Evolutionary conservation across 2,888 invertebrate species (phyloP), one percentile per base, ranked within the genome.

Genomic region (Synergus gifuensis): DNA sequence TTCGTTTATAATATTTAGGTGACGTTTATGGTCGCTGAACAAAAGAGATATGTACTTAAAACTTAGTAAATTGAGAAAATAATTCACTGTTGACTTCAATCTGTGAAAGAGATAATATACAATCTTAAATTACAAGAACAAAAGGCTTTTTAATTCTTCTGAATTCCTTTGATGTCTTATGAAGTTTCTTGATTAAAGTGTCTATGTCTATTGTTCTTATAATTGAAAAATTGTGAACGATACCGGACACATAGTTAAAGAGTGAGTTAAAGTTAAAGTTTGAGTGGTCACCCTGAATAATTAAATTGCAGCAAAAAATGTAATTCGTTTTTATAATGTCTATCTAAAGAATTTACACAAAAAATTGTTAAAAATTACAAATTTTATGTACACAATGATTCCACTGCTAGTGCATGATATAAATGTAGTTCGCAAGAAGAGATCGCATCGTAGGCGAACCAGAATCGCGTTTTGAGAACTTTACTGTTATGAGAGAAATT

Each of bases 371-470:
- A 36, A 36, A 58, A 9, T 58, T 3, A 2, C 9, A 18, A 58
- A 58, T 58, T 58, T 58, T 4, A 62, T 62, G 12, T 14, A 73
- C 54, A n/a, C 73, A 73, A 73, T 73, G 40, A 73, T 73, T 73
- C 54, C 73, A 73, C 73, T 73, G 73, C n/a, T 73, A 73, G 54
- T 73, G 73, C 73, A 73, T 73, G 73, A 73, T 36, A 54, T 54
- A 73, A 73, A 73, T 4, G 54, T 73, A 73, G 73, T n/a, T 54
- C 16, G 36, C 36, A 73, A 73, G 54, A 54, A 54, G 54, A 12
- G 36, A 54, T 49, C n/a, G 66, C 18, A 66, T 66, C n/a, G 42
- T 40, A 66, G 49, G 36, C 62, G 49, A 73, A 73, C n/a, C 54
- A 58, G 54, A 73, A 54, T 58, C 73, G 73, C 73, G 54, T 73